Evolutionary conservation across 2,797 vertebrate genomes (phyloP).

Genomic region (Gadopsis bispinosus): DNA sequence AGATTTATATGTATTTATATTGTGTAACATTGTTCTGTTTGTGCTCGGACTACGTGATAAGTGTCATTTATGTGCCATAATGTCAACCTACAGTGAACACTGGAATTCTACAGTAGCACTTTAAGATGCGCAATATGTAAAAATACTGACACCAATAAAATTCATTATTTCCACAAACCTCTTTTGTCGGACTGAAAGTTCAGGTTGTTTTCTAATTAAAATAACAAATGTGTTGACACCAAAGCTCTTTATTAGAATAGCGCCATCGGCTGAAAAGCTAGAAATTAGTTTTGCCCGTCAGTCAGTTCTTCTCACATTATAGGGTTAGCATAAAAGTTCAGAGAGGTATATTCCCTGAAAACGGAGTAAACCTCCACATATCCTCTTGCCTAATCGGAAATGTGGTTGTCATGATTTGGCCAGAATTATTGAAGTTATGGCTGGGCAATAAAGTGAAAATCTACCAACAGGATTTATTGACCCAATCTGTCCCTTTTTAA

Average conservation of each 20-base stretch:
- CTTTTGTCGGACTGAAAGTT: neutral
- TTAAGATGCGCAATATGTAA: conserved; percentile 63
- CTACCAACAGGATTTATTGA: neutral
- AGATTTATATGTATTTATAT: conserved; percentile 63
- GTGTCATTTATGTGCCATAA: conserved; percentile 75
- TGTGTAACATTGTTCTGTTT: conserved; percentile 43
- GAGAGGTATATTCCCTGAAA: conserved; percentile 4
- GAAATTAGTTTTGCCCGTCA: conserved; percentile 2
- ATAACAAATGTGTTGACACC: conserved; percentile 26
- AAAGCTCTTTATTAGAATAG: conserved; percentile 59
- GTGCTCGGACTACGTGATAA: conserved; percentile 46
- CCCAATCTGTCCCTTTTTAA: conserved; percentile 10
- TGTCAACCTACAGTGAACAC: conserved; percentile 61
- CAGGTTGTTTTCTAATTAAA: conserved; percentile 31
- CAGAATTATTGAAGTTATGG: neutral
- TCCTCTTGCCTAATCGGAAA: neutral
- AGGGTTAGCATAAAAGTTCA: conserved; percentile 20
- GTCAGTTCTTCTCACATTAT: conserved; percentile 47
- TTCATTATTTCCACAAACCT: conserved; percentile 43
- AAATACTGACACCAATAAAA: conserved; percentile 82
- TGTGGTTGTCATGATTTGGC: neutral
- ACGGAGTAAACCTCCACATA: neutral
- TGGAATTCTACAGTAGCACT: conserved; percentile 76
- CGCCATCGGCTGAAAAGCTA: neutral
- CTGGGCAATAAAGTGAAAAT: neutral